These are phyloP conservation scores for Eospalax fontanierii DNA, from an alignment of 2,797 vertebrate genomes.

Conservation along the genomic window DNA sequence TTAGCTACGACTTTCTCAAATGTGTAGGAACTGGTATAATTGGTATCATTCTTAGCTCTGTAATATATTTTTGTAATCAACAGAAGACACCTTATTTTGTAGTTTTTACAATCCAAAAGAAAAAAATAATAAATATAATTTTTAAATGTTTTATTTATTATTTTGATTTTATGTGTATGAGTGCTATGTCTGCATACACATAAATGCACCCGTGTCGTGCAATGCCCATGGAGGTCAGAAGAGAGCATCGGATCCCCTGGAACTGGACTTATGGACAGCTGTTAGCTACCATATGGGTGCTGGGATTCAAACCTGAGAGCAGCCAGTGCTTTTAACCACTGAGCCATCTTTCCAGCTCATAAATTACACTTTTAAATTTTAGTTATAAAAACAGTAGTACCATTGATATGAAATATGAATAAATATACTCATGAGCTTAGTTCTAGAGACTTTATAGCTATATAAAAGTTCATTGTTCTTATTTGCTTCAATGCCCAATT, in stretches of 20 bases:
- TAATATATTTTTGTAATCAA: neutral
- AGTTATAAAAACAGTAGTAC: neutral
- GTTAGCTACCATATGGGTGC: too few relatives aligned
- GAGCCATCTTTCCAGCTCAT: too few relatives aligned
- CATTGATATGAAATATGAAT: neutral
- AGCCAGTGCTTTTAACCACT: too few relatives aligned
- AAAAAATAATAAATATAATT: neutral
- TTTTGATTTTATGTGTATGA: too few relatives aligned
- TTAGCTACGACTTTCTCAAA: neutral
- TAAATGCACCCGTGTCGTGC: too few relatives aligned
- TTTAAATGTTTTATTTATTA: neutral
- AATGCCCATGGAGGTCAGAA: too few relatives aligned
- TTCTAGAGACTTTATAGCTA: neutral
- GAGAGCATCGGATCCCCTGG: too few relatives aligned
- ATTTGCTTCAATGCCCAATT: neutral
- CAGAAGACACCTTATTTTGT: neutral
- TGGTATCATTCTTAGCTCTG: neutral
- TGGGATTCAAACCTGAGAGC: too few relatives aligned
- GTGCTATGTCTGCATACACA: too few relatives aligned
- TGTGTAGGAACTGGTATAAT: neutral
- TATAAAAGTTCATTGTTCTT: neutral
- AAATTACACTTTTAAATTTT: neutral
- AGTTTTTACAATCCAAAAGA: neutral
- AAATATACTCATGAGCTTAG: neutral
- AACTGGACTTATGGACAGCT: too few relatives aligned